These are phyloP conservation scores for Andrena haemorrhoa DNA, from an alignment of 2,888 invertebrate species.

Conservation along the genomic window DNA sequence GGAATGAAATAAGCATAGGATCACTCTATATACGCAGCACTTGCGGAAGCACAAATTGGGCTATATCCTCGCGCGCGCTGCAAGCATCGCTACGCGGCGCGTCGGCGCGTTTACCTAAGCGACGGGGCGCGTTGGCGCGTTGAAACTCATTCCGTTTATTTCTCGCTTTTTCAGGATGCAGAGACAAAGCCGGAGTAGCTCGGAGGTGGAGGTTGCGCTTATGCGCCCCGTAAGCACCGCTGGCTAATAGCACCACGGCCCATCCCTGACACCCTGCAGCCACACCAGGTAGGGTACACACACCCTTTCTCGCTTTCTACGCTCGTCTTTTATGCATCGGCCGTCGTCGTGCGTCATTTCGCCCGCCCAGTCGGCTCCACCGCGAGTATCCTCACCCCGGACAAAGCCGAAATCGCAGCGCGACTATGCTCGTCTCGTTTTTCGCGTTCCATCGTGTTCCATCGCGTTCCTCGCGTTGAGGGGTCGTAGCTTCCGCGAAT, in stretches of 20 bases:
- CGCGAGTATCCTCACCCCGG: constrained; percentile 2
- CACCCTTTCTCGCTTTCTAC: constrained; percentile 29
- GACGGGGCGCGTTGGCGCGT: constrained; percentile 1
- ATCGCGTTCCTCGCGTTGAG: not conserved
- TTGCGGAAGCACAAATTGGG: constrained; percentile 19
- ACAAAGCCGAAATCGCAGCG: constrained; percentile 27
- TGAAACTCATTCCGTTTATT: constrained; percentile 60
- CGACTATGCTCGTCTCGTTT: not conserved
- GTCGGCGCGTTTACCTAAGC: constrained; percentile 11
- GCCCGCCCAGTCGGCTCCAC: not conserved
- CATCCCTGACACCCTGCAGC: constrained; percentile 83
- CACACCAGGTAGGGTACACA: constrained; percentile 78
- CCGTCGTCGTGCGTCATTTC: constrained; percentile 35
- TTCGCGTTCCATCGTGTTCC: not conserved
- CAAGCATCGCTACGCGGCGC: not conserved
- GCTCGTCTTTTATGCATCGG: constrained; percentile 37
- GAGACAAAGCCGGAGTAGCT: constrained; percentile 80
- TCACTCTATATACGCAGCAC: not conserved
- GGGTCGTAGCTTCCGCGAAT: not conserved
- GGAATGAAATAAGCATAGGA: no score
- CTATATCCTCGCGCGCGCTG: constrained; percentile 15
- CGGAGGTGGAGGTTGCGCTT: constrained; percentile 83
- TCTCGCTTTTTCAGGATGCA: constrained; percentile 80
- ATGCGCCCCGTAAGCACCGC: constrained; percentile 83
- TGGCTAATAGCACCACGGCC: constrained; percentile 82